Evolutionary conservation across 1,140 invertebrate genomes (phyloP).

Genomic region (Argopecten irradians): DNA sequence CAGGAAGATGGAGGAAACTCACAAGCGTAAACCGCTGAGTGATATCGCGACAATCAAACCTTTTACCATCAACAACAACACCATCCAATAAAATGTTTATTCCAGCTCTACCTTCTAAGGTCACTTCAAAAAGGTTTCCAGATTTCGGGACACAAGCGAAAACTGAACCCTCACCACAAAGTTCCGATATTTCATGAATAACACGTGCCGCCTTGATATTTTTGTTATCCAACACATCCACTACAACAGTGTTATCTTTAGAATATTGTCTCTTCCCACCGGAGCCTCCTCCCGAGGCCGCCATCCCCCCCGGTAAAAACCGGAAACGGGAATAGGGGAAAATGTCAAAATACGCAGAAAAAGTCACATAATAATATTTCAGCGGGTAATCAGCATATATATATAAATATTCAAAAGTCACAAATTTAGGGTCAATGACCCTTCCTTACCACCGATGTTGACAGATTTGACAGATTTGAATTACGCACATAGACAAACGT

Average conservation of each 20-base stretch:
- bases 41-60: background rate
- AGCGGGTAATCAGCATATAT: background rate
- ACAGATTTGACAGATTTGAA: too few relatives aligned
- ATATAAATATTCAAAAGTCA: slow-evolving; percentile 62
- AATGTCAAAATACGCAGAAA: background rate
- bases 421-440: background rate
- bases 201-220: background rate
- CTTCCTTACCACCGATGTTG: background rate
- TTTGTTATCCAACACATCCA: background rate
- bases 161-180: background rate
- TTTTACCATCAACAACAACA: background rate
- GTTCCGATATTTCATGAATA: background rate
- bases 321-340: background rate
- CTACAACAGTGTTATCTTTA: background rate
- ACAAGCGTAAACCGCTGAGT: background rate
- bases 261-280: background rate
- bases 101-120: background rate
- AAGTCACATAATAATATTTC: background rate
- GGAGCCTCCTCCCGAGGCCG: background rate
- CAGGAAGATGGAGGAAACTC: slow-evolving; percentile 36
- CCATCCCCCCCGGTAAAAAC: background rate
- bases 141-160: background rate
- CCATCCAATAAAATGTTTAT: background rate
- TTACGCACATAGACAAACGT: too few relatives aligned
- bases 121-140: background rate